Evolutionary conservation across 2,888 invertebrate genomes (phyloP).

Genomic region (Mayetiola destructor): DNA sequence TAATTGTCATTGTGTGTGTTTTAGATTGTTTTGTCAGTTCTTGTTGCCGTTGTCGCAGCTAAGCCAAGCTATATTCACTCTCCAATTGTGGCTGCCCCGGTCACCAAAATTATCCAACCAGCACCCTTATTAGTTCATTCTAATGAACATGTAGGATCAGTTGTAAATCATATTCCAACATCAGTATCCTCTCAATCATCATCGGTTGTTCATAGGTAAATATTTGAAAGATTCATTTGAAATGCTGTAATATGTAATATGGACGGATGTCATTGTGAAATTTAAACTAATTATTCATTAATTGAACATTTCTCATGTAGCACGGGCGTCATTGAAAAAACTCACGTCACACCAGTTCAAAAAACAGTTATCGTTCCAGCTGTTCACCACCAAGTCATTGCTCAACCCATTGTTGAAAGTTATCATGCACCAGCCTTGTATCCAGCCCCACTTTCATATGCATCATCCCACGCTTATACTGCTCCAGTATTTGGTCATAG

Average conservation of each 20-base stretch:
- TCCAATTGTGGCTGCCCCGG: background rate
- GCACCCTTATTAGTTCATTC: background rate
- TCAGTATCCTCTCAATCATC: background rate
- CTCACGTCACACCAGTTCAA: background rate
- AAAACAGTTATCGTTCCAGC: background rate
- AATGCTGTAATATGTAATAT: too few relatives aligned
- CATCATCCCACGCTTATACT: background rate
- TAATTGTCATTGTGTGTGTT: background rate
- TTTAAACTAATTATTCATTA: too few relatives aligned
- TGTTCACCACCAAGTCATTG: too few relatives aligned
- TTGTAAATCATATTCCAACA: background rate
- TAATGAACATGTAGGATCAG: background rate
- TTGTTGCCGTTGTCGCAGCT: background rate
- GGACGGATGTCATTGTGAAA: too few relatives aligned
- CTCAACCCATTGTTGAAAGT: background rate
- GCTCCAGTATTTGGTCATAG: background rate
- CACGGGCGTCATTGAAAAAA: background rate
- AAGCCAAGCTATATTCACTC: background rate
- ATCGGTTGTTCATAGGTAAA: background rate
- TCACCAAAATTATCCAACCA: slow-evolving; percentile 6
- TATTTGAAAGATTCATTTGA: too few relatives aligned
- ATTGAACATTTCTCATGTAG: too few relatives aligned
- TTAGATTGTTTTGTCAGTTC: slow-evolving; percentile 6
- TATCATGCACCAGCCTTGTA: background rate
- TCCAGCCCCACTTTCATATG: background rate